phyloP scores from a whole-genome alignment of 1,140 invertebrate genomes.

The Drosophila insularis region DNA sequence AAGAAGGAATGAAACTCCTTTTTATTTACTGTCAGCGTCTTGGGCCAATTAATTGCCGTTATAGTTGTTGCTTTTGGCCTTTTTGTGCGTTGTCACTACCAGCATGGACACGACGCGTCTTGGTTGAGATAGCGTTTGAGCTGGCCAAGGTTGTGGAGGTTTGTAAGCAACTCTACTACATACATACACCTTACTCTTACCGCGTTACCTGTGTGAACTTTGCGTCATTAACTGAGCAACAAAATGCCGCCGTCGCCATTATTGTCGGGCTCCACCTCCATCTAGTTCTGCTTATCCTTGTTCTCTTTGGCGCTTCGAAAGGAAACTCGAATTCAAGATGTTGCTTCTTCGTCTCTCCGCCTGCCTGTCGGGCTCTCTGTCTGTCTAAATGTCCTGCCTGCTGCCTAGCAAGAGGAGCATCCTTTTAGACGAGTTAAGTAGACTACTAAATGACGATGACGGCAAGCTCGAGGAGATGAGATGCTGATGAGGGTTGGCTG shows the following conservation, averaged over 20 bases:
- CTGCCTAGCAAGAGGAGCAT: slow-evolving; percentile 50
- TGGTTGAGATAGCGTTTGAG: slow-evolving; percentile 49
- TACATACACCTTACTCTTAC: not conserved
- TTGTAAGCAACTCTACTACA: slow-evolving; percentile 14
- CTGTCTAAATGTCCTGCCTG: slow-evolving; percentile 2
- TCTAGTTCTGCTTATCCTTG: slow-evolving; percentile 21
- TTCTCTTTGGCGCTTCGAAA: slow-evolving; percentile 37
- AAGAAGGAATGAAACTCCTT: slow-evolving; percentile 38
- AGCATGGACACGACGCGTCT: slow-evolving; percentile 37
- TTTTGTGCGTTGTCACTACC: slow-evolving; percentile 56
- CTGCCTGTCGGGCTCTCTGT: not conserved
- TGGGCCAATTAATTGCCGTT: slow-evolving; percentile 60
- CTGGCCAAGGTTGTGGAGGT: slow-evolving; percentile 1
- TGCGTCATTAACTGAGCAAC: slow-evolving; percentile 63
- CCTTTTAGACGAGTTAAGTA: slow-evolving; percentile 76
- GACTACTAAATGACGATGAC: slow-evolving; percentile 73
- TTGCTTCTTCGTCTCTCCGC: slow-evolving; percentile 32
- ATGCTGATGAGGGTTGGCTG: slow-evolving; percentile 31
- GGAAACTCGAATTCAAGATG: slow-evolving; percentile 72
- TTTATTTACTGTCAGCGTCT: slow-evolving; percentile 70
- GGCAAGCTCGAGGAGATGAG: slow-evolving; percentile 44
- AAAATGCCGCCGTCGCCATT: slow-evolving; percentile 59
- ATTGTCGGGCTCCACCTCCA: not conserved
- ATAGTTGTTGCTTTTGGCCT: slow-evolving; percentile 35
- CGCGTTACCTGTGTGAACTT: slow-evolving; percentile 57